Percentiles rank a stretch among this genome's conserved stretches.
Conservation (phyloP, 2,113 vertebrate genomes). For the Silurus glanis region DNA sequence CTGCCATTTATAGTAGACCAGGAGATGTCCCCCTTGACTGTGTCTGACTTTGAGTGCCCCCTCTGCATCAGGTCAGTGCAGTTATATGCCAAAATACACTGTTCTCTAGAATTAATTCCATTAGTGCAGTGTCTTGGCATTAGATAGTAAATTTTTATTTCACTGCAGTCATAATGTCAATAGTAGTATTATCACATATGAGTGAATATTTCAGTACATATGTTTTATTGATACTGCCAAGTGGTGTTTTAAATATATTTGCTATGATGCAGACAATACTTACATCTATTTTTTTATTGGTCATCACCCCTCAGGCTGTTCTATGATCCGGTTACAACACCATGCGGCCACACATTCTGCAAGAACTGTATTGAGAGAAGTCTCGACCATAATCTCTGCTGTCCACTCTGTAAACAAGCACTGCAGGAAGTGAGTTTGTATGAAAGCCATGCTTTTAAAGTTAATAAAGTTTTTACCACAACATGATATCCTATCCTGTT, state of each 20-base stretch:
- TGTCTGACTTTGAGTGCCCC: conserved; percentile 86
- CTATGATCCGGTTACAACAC: conserved; percentile 84
- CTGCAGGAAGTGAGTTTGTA: conserved; percentile 78
- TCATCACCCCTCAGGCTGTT: conserved; percentile 74
- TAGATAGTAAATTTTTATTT: background rate
- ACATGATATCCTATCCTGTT: background rate
- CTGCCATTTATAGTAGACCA: conserved; percentile 48
- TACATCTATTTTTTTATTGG: background rate
- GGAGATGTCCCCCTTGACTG: conserved; percentile 66
- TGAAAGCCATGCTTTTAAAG: background rate
- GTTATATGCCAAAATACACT: background rate
- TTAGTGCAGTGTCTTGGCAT: background rate
- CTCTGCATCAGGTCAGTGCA: conserved; percentile 84
- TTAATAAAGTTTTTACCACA: background rate
- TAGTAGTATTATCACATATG: background rate
- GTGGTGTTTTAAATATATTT: background rate
- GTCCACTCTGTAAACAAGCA: conserved; percentile 91
- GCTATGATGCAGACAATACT: background rate
- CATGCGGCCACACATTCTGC: conserved; percentile 91
- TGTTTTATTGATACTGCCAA: background rate
- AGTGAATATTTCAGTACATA: background rate
- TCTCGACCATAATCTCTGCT: conserved; percentile 86
- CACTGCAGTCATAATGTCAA: background rate
- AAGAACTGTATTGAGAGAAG: conserved; percentile 87
- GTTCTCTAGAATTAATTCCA: background rate